These are phyloP conservation scores for Burhinus bistriatus DNA, from an alignment of 2,113 vertebrate genomes.

Conservation along the genomic window DNA sequence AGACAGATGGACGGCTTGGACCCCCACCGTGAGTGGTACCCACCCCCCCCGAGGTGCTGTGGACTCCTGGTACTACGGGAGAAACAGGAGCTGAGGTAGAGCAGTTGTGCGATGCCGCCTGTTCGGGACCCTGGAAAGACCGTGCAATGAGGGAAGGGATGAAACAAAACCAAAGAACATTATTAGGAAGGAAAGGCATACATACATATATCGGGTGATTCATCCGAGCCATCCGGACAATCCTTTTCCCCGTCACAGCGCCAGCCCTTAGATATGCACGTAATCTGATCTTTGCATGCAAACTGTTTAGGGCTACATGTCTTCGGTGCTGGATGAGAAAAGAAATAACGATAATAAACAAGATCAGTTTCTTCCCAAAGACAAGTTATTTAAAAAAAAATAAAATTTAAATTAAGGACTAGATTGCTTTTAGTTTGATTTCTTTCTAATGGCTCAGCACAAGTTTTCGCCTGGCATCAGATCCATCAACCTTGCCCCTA, in stretches of 20 bases:
- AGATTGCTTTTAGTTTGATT: not conserved
- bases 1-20: not conserved
- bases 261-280: constrained; percentile 98
- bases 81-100: not conserved
- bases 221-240: constrained; percentile 95
- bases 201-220: constrained; percentile 95
- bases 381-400: not conserved
- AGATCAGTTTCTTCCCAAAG: constrained; percentile 34
- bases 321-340: constrained; percentile 79
- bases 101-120: not conserved
- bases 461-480: not conserved
- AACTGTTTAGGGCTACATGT: constrained; percentile 97
- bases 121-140: not conserved
- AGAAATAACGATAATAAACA: constrained; percentile 39
- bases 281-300: constrained; percentile 94
- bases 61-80: not conserved
- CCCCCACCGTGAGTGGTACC: not conserved
- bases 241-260: constrained; percentile 96
- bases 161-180: not conserved
- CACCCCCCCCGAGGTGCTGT: not conserved
- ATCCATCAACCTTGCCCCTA: constrained; percentile 43
- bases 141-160: not conserved
- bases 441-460: not conserved
- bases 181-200: constrained; percentile 31
- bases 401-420: not conserved